phyloP scores from a whole-genome alignment of 2,888 invertebrate species.

The Himalopsyche japonica region DNA sequence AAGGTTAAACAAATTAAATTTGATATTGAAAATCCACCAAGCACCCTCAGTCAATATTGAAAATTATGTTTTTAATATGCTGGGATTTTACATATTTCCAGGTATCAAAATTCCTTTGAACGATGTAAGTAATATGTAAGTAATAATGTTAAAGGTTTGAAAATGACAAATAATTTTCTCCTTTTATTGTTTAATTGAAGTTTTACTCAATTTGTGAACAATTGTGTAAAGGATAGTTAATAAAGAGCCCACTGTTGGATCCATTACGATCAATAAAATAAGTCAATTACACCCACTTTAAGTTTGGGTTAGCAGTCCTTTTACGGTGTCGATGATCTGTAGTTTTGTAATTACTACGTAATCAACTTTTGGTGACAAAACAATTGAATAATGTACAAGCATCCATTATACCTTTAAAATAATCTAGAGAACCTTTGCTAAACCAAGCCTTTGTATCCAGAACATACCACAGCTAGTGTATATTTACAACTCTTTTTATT shows the following conservation, averaged over 20 bases:
- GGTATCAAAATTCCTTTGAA: background rate
- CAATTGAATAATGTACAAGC: constrained; percentile 3
- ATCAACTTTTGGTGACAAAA: constrained; percentile 3
- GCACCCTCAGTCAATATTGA: too few relatives aligned
- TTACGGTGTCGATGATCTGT: constrained; percentile 10
- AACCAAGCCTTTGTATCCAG: too few relatives aligned
- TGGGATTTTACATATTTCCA: too few relatives aligned
- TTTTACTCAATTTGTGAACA: background rate
- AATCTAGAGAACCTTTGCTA: too few relatives aligned
- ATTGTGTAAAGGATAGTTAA: background rate
- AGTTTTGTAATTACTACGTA: constrained; percentile 17
- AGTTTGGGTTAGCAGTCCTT: background rate
- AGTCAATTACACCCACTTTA: constrained; percentile 23
- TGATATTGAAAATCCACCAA: too few relatives aligned
- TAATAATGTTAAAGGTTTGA: background rate
- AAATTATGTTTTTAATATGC: too few relatives aligned
- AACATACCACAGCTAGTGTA: too few relatives aligned
- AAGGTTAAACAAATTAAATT: too few relatives aligned
- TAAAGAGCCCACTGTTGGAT: background rate
- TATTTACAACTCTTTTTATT: too few relatives aligned
- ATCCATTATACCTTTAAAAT: too few relatives aligned
- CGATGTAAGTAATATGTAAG: too few relatives aligned
- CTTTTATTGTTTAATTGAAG: background rate
- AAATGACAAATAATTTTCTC: background rate
- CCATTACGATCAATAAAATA: constrained; percentile 33